These are phyloP conservation scores for Lepus americanus DNA, from an alignment of 2,113 vertebrate species.

Conservation along the genomic window DNA sequence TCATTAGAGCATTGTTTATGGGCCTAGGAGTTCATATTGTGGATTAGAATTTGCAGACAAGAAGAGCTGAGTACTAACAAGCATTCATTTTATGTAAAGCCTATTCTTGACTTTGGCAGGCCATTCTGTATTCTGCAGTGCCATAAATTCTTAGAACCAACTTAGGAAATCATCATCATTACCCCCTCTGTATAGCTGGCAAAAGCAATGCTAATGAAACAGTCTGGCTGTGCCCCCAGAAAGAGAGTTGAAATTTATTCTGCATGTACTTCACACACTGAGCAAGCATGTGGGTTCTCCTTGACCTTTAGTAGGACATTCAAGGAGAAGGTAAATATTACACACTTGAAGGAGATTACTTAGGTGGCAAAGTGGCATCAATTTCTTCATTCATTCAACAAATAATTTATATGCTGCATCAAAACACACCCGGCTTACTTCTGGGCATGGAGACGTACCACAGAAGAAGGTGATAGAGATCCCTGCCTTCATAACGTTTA, in stretches of 20 bases:
- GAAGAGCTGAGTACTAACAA: constrained; percentile 59
- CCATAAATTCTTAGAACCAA: constrained; percentile 62
- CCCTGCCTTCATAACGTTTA: not conserved
- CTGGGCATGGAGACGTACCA: not conserved
- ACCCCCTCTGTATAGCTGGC: not conserved
- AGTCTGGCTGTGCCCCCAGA: constrained; percentile 5
- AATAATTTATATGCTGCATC: not conserved
- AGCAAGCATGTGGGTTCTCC: not conserved
- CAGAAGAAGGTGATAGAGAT: not conserved
- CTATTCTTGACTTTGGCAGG: constrained; percentile 45
- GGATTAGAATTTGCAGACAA: constrained; percentile 41
- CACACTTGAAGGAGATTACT: constrained; percentile 15
- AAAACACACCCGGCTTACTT: not conserved
- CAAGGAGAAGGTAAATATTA: constrained; percentile 49
- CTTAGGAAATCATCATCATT: not conserved
- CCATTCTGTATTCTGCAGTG: constrained; percentile 30
- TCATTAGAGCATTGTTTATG: constrained; percentile 43
- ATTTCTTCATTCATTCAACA: not conserved
- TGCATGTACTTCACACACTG: not conserved
- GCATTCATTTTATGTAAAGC: constrained; percentile 47
- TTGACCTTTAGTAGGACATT: constrained; percentile 12
- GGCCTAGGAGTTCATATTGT: not conserved
- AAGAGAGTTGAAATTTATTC: constrained; percentile 48
- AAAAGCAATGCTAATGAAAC: not conserved
- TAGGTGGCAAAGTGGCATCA: not conserved